Evolutionary conservation across 2,888 invertebrate species (phyloP).

Genomic region (Ophraella communa): DNA sequence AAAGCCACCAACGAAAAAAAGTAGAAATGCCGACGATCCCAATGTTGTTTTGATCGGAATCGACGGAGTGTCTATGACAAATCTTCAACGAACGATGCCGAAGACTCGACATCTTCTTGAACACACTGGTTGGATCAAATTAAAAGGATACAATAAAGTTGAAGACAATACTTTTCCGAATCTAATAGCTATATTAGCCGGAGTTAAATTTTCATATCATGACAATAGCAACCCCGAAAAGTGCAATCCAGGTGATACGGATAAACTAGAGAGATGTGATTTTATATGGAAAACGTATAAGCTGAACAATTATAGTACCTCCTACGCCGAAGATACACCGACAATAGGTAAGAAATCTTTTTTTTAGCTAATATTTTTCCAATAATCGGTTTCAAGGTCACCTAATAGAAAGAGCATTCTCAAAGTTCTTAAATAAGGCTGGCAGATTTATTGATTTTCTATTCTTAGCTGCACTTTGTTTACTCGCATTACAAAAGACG

Average conservation of each 20-base stretch:
- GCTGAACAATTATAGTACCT: slow-evolving; percentile 74
- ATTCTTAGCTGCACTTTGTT: too few relatives aligned
- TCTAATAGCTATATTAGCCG: slow-evolving; percentile 81
- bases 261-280: slow-evolving; percentile 71
- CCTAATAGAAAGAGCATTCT: too few relatives aligned
- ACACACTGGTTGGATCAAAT: slow-evolving; percentile 58
- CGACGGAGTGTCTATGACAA: slow-evolving; percentile 82
- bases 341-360: slow-evolving; percentile 21
- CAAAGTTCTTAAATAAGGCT: too few relatives aligned
- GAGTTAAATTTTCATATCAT: slow-evolving; percentile 58
- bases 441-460: too few relatives aligned
- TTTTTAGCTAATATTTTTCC: background rate
- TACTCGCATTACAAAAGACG: too few relatives aligned
- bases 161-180: slow-evolving; percentile 93
- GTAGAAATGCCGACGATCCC: slow-evolving; percentile 39
- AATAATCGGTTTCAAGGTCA: too few relatives aligned
- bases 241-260: slow-evolving; percentile 60
- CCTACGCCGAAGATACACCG: slow-evolving; percentile 74
- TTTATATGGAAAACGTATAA: slow-evolving; percentile 81
- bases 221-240: slow-evolving; percentile 47
- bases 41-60: slow-evolving; percentile 83
- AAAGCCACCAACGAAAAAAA: slow-evolving; percentile 14
- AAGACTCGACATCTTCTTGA: slow-evolving; percentile 72
- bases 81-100: slow-evolving; percentile 77
- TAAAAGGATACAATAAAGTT: slow-evolving; percentile 65